Percentiles rank a stretch among this genome's conserved stretches.
phyloP scores from a whole-genome alignment of 1,140 invertebrate species.

The Euglossa dilemma region DNA sequence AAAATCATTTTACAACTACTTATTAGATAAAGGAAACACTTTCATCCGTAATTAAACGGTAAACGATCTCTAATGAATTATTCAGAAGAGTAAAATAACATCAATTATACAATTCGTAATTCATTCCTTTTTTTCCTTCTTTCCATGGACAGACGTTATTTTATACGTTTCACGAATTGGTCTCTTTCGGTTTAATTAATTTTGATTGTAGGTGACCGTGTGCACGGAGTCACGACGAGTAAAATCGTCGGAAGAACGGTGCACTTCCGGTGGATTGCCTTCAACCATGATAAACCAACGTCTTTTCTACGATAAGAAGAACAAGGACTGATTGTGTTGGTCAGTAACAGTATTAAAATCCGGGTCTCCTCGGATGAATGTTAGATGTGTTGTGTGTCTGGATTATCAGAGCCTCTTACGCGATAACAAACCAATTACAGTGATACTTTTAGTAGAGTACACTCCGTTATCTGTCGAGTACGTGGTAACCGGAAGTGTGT shows the following conservation, averaged over 20 bases:
- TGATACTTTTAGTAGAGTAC: not conserved
- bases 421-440: conserved; percentile 28
- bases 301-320: conserved; percentile 50
- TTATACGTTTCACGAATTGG: not conserved
- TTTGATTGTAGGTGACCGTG: not conserved
- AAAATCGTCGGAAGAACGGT: conserved; percentile 4
- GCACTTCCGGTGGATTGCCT: conserved; percentile 22
- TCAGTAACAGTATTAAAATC: conserved; percentile 41
- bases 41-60: no score
- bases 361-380: not conserved
- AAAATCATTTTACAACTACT: no score
- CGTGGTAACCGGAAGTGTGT: not conserved
- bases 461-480: not conserved
- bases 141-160: no score
- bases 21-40: no score
- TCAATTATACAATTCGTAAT: not conserved
- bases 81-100: not conserved
- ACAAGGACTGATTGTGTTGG: conserved; percentile 28
- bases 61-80: no score
- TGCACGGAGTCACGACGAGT: not conserved
- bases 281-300: not conserved
- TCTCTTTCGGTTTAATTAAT: not conserved
- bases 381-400: not conserved
- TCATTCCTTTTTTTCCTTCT: not conserved
- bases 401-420: conserved; percentile 33